Percentiles rank a stretch among this genome's conserved stretches.
Conservation (phyloP, 2,797 vertebrate genomes). For the Novumbra hubbsi region DNA sequence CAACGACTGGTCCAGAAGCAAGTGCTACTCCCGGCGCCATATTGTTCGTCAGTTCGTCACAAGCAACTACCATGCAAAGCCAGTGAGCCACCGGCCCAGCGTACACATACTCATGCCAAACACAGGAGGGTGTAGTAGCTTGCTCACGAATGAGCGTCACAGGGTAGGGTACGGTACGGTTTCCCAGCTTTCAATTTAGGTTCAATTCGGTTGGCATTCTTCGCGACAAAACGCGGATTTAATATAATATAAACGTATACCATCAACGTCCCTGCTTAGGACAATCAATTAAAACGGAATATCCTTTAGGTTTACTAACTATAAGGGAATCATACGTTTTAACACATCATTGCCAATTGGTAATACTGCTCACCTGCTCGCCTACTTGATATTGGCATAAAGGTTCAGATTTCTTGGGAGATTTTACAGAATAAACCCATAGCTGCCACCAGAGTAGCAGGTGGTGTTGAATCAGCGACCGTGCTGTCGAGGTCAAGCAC, state of each 20-base stretch:
- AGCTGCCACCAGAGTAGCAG: background rate
- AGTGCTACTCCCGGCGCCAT: slow-evolving; percentile 73
- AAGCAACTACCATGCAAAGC: slow-evolving; percentile 15
- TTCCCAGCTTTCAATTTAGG: background rate
- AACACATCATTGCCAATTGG: too few species aligned
- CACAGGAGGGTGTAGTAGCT: background rate
- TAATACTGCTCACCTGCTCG: too few species aligned
- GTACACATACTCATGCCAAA: background rate
- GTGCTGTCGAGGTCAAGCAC: background rate
- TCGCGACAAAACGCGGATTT: background rate
- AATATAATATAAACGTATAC: background rate
- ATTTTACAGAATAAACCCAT: background rate
- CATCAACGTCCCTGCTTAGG: background rate
- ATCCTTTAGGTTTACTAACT: background rate
- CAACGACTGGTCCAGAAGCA: slow-evolving; percentile 62
- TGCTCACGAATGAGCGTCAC: background rate
- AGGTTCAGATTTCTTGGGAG: too few species aligned
- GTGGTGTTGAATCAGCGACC: background rate
- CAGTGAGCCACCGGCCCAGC: slow-evolving; percentile 5
- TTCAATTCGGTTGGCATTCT: background rate
- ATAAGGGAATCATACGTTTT: background rate
- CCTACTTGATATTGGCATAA: too few species aligned
- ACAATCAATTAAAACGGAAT: background rate
- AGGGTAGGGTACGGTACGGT: background rate
- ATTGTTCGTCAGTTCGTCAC: slow-evolving; percentile 68